Evolutionary conservation across 2,797 vertebrate genomes (phyloP).

Genomic region (Enteromius thamalakanensis): DNA sequence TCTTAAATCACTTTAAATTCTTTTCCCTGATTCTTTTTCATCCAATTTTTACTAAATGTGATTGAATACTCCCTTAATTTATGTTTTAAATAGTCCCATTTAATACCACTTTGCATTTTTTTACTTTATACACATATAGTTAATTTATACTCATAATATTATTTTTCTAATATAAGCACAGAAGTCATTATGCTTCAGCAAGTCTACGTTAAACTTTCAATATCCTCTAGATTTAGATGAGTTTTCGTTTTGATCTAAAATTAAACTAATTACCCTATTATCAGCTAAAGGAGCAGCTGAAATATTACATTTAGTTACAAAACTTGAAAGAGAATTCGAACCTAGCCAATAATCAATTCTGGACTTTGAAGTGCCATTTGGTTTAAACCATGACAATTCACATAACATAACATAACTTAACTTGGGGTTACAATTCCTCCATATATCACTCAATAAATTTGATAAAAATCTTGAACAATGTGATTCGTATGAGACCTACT

Average conservation of each 20-base stretch:
- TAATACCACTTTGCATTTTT: not conserved
- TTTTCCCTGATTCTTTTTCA: not conserved
- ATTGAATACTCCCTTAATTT: not conserved
- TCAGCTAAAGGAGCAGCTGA: not conserved
- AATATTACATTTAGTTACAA: not conserved
- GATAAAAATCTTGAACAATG: not conserved
- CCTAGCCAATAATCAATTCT: no score
- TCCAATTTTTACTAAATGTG: not conserved
- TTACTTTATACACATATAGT: no score
- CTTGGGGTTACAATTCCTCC: not conserved
- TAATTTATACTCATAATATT: not conserved
- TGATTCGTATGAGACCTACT: not conserved
- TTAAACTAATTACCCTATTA: not conserved
- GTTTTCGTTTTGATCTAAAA: not conserved
- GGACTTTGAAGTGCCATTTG: not conserved
- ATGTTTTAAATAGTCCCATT: conserved; percentile 2
- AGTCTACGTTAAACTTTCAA: not conserved
- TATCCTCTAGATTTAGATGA: not conserved
- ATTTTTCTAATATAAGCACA: not conserved
- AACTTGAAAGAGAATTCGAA: no score
- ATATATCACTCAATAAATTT: not conserved
- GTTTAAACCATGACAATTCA: not conserved
- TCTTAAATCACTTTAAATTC: not conserved
- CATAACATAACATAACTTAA: no score
- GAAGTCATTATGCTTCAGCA: not conserved